Evolutionary conservation across 1,140 invertebrate species (phyloP).

Genomic region (Aphaenogaster rudis): DNA sequence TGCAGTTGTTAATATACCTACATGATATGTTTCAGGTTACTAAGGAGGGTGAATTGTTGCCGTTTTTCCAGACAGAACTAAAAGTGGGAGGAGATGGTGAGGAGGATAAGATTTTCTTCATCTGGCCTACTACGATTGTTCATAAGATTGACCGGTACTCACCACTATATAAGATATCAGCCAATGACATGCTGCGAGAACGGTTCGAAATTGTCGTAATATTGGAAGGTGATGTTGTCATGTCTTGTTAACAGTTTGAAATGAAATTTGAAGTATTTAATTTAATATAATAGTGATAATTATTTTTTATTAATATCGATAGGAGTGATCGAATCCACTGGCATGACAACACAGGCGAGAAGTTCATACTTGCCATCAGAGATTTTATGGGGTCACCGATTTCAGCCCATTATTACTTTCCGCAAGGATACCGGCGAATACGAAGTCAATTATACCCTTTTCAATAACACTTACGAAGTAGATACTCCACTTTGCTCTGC

Average conservation of each 20-base stretch:
- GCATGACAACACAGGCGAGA: constrained; percentile 94
- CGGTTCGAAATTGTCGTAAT: constrained; percentile 98
- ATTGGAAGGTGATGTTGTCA: constrained; percentile 91
- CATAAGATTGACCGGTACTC: constrained; percentile 93
- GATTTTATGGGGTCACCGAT: constrained; percentile 98
- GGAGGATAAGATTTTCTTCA: constrained; percentile 95
- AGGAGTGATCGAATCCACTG: constrained; percentile 94
- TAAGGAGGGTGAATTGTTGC: constrained; percentile 94
- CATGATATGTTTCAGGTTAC: constrained; percentile 91
- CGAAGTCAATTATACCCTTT: constrained; percentile 97
- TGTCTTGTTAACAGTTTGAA: background rate
- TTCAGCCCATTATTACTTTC: constrained; percentile 95
- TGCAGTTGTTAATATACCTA: background rate
- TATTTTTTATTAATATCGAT: background rate
- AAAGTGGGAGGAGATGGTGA: constrained; percentile 95
- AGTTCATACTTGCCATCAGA: constrained; percentile 97
- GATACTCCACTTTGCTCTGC: constrained; percentile 96
- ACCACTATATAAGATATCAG: constrained; percentile 95
- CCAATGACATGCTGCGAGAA: constrained; percentile 95
- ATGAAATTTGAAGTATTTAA: background rate
- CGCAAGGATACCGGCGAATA: constrained; percentile 97
- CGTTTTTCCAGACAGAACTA: constrained; percentile 94
- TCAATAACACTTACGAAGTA: constrained; percentile 96
- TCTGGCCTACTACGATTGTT: constrained; percentile 97
- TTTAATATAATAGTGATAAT: background rate